Evolutionary conservation across 2,888 invertebrate genomes (phyloP).

Genomic region (Anaspis maculata): DNA sequence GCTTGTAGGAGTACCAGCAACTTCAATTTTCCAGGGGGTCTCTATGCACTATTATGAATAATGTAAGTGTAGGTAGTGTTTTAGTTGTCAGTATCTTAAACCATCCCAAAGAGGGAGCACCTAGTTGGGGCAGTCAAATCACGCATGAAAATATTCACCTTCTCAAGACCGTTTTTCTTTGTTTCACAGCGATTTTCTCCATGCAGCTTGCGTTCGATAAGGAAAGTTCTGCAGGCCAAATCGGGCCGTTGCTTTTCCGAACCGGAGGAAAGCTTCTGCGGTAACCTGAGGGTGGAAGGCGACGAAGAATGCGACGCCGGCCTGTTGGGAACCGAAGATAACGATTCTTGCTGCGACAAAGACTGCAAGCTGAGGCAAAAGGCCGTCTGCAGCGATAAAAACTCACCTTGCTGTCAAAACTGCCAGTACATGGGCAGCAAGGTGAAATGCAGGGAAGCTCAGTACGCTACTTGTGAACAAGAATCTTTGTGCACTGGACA

Average conservation of each 20-base stretch:
- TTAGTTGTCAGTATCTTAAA: too few relatives aligned
- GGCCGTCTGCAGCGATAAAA: constrained; percentile 94
- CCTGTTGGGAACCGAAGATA: constrained; percentile 83
- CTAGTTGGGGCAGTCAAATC: too few relatives aligned
- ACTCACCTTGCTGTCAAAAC: constrained; percentile 89
- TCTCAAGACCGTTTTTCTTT: background rate
- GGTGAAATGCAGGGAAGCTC: constrained; percentile 82
- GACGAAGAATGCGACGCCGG: constrained; percentile 97
- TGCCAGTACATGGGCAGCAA: constrained; percentile 80
- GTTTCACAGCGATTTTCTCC: constrained; percentile 94
- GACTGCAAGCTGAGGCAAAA: constrained; percentile 81
- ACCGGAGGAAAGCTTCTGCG: constrained; percentile 93
- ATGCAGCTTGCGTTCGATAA: constrained; percentile 85
- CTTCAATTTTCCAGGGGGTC: too few relatives aligned
- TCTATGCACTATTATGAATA: too few relatives aligned
- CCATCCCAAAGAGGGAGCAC: too few relatives aligned
- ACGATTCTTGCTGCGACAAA: constrained; percentile 89
- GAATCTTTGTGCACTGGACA: constrained; percentile 83
- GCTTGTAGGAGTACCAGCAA: too few relatives aligned
- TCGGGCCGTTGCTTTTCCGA: constrained; percentile 87
- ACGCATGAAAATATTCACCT: background rate
- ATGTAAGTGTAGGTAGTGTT: too few relatives aligned
- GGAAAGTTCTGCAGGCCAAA: constrained; percentile 87
- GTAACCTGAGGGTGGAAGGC: constrained; percentile 89
- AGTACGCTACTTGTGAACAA: constrained; percentile 86